Evolutionary conservation across 2,113 vertebrate genomes (phyloP).

Genomic region (Pionites leucogaster): DNA sequence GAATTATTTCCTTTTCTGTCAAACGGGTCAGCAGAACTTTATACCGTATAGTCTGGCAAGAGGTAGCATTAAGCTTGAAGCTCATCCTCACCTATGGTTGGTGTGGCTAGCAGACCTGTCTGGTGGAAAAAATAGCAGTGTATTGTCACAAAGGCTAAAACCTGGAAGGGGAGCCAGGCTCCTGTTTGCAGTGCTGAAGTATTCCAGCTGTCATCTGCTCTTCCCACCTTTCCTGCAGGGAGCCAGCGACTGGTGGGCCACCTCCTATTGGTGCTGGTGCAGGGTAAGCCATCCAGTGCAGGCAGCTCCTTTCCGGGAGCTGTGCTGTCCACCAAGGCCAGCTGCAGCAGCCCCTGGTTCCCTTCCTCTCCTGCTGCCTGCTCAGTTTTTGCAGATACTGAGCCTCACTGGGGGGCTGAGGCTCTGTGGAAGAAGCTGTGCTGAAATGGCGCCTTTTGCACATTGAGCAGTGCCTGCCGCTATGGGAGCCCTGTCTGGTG

Average conservation of each 20-base stretch:
- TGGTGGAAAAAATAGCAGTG: fast-evolving
- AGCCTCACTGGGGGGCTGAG: not conserved
- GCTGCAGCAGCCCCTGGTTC: slow-evolving; percentile 23
- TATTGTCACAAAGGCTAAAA: not conserved
- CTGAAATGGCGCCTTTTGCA: not conserved
- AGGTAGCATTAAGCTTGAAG: not conserved
- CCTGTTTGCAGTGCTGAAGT: not conserved
- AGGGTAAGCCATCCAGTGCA: not conserved
- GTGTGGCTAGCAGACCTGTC: not conserved
- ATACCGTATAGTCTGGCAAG: not conserved
- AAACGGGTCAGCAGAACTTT: not conserved
- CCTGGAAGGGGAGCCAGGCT: not conserved
- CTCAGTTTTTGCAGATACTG: slow-evolving; percentile 1
- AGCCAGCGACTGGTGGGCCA: not conserved
- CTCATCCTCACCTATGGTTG: not conserved
- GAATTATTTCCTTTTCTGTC: not conserved
- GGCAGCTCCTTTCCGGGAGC: not conserved
- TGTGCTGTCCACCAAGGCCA: fast-evolving
- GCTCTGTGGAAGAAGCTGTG: not conserved
- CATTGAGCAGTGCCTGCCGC: fast-evolving
- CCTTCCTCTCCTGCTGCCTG: not conserved
- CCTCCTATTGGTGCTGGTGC: not conserved
- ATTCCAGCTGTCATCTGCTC: not conserved
- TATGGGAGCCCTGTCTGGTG: not conserved
- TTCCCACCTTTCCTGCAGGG: not conserved